These are phyloP conservation scores for Nemotelus pantherinus DNA, from an alignment of 2,888 invertebrate species.

Conservation along the genomic window DNA sequence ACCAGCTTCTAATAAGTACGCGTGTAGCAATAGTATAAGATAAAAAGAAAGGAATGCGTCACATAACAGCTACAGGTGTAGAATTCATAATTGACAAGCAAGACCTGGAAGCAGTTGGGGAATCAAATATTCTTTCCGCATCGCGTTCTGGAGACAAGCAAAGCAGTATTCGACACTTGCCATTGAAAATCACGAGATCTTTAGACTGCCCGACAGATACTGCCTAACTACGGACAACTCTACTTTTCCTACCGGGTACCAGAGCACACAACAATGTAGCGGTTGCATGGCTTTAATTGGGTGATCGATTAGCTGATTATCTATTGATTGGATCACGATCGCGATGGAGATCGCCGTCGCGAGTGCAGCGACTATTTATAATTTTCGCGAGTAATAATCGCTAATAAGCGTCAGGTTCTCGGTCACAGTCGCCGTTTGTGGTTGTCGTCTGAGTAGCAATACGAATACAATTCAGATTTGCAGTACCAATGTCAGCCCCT, in stretches of 20 bases:
- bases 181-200: too few species aligned
- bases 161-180: too few species aligned
- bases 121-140: background rate
- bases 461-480: background rate
- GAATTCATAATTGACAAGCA: too few species aligned
- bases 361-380: slow-evolving; percentile 10
- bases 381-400: slow-evolving; percentile 8
- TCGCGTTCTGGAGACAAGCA: too few species aligned
- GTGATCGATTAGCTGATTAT: background rate
- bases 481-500: slow-evolving; percentile 22
- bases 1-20: too few species aligned
- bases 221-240: background rate
- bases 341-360: background rate
- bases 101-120: background rate
- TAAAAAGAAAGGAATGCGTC: too few species aligned
- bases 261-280: background rate
- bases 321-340: background rate
- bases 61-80: too few species aligned
- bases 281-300: background rate
- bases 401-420: slow-evolving; percentile 22
- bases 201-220: too few species aligned
- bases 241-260: slow-evolving; percentile 10
- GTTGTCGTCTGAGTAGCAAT: too few species aligned
- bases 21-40: too few species aligned
- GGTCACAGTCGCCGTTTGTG: background rate